A percentile compares a stretch with the other conserved stretches of the same genome.
phyloP scores from a whole-genome alignment of 2,113 vertebrate genomes.

The Gadus chalcogrammus region DNA sequence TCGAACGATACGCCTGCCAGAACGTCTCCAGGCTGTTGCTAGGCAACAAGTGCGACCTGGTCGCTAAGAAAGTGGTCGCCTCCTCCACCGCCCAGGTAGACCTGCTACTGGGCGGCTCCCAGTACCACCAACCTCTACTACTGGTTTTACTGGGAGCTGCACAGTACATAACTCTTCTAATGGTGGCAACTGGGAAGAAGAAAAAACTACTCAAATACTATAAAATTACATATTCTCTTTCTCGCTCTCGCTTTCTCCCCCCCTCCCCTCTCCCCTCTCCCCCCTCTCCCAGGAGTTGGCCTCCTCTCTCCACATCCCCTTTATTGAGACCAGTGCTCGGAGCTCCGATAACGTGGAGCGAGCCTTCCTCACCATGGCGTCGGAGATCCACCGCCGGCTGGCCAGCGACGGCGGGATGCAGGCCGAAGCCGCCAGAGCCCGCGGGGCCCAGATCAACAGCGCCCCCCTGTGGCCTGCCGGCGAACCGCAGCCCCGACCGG shows the following conservation, averaged over 20 bases:
- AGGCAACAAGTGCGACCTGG: constrained; percentile 94
- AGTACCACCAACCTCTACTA: no score
- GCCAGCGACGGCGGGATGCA: constrained; percentile 69
- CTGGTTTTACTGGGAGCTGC: no score
- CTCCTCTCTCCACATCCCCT: constrained; percentile 88
- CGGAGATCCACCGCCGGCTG: constrained; percentile 94
- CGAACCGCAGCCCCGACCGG: constrained; percentile 47
- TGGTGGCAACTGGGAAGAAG: no score
- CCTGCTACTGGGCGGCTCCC: no score
- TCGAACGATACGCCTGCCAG: constrained; percentile 95
- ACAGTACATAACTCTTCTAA: no score
- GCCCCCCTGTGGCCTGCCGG: constrained; percentile 79
- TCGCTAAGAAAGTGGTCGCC: constrained; percentile 94
- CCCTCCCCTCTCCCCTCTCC: no score
- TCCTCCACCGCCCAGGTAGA: constrained; percentile 90
- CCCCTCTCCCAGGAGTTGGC: constrained; percentile 82
- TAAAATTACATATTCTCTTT: no score
- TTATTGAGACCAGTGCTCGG: constrained; percentile 97
- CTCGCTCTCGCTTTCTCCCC: not conserved
- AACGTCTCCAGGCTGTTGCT: constrained; percentile 96
- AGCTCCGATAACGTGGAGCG: constrained; percentile 93
- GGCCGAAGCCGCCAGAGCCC: constrained; percentile 53
- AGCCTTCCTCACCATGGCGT: constrained; percentile 97
- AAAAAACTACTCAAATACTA: no score
- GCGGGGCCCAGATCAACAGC: constrained; percentile 80